Conservation (phyloP, 2,888 invertebrate genomes). For the Cetonia aurata region DNA sequence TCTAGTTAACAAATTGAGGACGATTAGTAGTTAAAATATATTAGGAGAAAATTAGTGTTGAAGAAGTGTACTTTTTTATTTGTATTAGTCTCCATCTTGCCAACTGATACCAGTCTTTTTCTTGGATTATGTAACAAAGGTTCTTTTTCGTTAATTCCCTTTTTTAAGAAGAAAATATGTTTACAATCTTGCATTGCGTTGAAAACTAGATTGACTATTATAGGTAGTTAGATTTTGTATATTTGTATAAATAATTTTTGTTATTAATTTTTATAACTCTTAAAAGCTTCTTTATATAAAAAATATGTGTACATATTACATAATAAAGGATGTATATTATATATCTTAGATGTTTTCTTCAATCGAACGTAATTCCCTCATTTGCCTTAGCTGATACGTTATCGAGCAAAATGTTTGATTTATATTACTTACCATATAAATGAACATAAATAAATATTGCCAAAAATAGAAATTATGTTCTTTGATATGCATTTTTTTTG, state of each 20-base stretch:
- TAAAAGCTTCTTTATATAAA: slow-evolving; percentile 32
- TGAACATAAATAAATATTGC: too few relatives aligned
- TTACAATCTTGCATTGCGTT: too few relatives aligned
- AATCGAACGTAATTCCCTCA: too few relatives aligned
- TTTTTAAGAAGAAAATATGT: too few relatives aligned
- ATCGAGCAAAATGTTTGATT: too few relatives aligned
- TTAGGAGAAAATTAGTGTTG: not conserved
- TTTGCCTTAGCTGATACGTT: too few relatives aligned
- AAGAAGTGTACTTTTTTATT: slow-evolving; percentile 11
- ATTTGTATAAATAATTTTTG: slow-evolving; percentile 43
- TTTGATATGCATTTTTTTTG: too few relatives aligned
- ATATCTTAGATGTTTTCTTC: not conserved
- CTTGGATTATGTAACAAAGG: slow-evolving; percentile 17
- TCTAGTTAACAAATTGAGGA: slow-evolving; percentile 25
- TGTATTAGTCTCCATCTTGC: not conserved
- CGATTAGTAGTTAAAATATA: slow-evolving; percentile 12
- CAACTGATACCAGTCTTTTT: slow-evolving; percentile 27
- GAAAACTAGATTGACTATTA: too few relatives aligned
- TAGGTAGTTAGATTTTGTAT: slow-evolving; percentile 32
- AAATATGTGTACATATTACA: slow-evolving; percentile 33
- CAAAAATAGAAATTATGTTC: too few relatives aligned
- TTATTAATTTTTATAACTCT: slow-evolving; percentile 37
- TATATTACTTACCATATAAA: too few relatives aligned
- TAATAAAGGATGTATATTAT: slow-evolving; percentile 8
- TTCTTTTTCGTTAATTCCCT: too few relatives aligned